Base-by-base conservation (phyloP, 1,140 invertebrate genomes). In the Solen grandis region DNA sequence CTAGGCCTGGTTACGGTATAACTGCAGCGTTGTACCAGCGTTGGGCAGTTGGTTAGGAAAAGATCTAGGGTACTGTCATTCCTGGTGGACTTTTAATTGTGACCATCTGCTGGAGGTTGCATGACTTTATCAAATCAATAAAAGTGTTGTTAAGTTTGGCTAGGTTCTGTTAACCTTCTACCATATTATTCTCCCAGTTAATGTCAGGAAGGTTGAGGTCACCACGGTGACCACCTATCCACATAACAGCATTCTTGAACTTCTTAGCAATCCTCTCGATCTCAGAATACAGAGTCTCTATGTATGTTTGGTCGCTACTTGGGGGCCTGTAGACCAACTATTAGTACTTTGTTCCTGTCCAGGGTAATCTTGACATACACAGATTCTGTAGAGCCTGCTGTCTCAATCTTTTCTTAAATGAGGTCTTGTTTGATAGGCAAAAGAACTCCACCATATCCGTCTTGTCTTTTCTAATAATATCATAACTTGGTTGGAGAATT, bases 361-460 rank as follows among this genome's bases (percentile, higher is more conserved):
- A 60, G 25, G 1, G 55, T 31, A 8, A 74, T 27, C 29, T 74
- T 74, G 22, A 16, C 57, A 60, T 41, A 74, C 1, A 74, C 38
- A 5, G 1, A 13, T 36, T 74, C 70, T 13, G 36, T 60, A 14
- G 59, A 13, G 2, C 2, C 3, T 14, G 25, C n/a, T 70, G 31
- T 46, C 2, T 66, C 38, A 2, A 46, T 4, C 8, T 29, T 14
- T 25, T 77, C 50, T 31, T 22, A 52, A 29, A 59, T 69, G 22
- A 46, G 19, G 35, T 70, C 27, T 38, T 36, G 27, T 38, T 54
- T 62, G 5, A 79, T 52, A 4, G 55, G 66, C 10, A 70, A 31
- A 4, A 79, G 14, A 29, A 79, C 66, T 25, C 76, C 76, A 29
- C 54, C 76, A 35, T 69, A 72, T 33, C 54, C 65, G 52, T 70